Percentiles rank a stretch among this genome's conserved stretches.
phyloP scores from a whole-genome alignment of 2,113 vertebrate species.

The Phalacrocorax brasilianus region DNA sequence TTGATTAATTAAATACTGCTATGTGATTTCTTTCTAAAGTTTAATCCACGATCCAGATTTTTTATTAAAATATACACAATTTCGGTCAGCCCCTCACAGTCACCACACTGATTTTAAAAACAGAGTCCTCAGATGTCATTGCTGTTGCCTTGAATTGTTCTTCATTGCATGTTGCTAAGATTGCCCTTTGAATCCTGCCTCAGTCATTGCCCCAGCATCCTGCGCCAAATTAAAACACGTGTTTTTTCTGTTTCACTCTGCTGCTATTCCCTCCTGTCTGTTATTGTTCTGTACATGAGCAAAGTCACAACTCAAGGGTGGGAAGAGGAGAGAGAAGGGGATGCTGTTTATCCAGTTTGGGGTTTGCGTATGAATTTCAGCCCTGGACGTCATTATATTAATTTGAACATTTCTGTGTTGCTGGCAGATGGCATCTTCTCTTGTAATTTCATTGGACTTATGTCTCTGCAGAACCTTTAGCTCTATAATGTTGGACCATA shows the following conservation, averaged over 20 bases:
- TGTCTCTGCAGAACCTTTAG: neutral
- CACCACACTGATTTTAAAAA: neutral
- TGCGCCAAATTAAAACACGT: neutral
- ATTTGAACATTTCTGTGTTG: neutral
- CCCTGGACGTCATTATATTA: accelerated
- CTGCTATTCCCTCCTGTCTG: neutral
- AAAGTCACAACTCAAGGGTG: neutral
- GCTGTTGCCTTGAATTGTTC: neutral
- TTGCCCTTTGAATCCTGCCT: neutral
- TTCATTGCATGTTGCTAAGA: neutral
- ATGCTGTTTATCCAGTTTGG: neutral
- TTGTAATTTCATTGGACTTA: neutral
- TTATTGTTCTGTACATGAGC: neutral
- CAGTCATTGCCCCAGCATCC: neutral
- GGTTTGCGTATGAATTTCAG: neutral
- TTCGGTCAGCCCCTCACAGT: neutral
- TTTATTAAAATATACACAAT: neutral
- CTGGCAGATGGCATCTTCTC: neutral
- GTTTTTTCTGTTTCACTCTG: neutral
- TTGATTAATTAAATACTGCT: constrained; percentile 13
- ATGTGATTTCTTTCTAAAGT: neutral
- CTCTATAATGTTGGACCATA: neutral
- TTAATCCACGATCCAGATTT: constrained; percentile 7
- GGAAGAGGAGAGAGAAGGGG: neutral
- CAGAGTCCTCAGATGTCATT: neutral